Evolutionary conservation across 2,113 vertebrate species (phyloP).

Genomic region (Phrynosoma platyrhinos): DNA sequence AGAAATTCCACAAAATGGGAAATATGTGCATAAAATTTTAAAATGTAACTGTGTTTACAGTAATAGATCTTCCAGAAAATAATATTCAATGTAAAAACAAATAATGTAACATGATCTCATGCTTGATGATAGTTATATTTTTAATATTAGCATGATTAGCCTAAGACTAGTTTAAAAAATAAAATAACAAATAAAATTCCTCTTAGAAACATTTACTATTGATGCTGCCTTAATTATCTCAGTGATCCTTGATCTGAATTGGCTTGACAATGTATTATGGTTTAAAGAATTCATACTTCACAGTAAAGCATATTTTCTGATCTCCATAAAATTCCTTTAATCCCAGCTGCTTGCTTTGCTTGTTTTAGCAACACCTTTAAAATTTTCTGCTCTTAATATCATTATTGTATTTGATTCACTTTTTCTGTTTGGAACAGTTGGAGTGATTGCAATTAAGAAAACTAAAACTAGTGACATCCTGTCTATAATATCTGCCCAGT

Average conservation of each 20-base stretch:
- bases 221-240: neutral
- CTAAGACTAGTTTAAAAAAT: neutral
- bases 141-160: neutral
- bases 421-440: neutral
- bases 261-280: neutral
- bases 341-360: neutral
- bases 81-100: neutral
- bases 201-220: neutral
- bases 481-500: neutral
- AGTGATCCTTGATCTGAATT: neutral
- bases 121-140: neutral
- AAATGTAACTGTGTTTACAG: neutral
- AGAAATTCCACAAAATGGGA: neutral
- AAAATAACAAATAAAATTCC: neutral
- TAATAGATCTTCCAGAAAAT: neutral
- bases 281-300: neutral
- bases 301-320: neutral
- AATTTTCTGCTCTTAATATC: neutral
- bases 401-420: neutral
- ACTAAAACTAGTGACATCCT: neutral
- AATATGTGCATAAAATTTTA: neutral
- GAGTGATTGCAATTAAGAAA: neutral
- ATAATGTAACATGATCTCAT: neutral
- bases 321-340: conserved; percentile 6
- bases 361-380: neutral